Evolutionary conservation across 2,113 vertebrate species (phyloP).

Genomic region (Cephalopholis sonnerati): DNA sequence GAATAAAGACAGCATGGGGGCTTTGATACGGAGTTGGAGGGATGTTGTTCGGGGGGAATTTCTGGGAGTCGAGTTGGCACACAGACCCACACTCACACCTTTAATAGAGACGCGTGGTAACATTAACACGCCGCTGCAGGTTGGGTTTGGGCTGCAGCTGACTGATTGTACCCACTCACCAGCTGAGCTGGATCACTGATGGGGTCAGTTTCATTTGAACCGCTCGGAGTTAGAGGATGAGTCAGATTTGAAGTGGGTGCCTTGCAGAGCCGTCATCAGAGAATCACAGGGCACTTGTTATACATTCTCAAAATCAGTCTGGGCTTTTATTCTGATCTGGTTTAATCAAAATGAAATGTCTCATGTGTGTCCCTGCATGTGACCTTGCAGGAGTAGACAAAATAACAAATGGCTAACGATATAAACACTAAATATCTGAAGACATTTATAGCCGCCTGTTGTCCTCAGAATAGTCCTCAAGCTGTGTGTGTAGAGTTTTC

Average conservation of each 20-base stretch:
- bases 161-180: conserved; percentile 8
- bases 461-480: conserved; percentile 8
- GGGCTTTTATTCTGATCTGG: conserved; percentile 9
- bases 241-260: conserved; percentile 27
- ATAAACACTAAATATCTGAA: not conserved
- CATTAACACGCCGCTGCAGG: not conserved
- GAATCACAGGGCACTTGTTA: conserved; percentile 19
- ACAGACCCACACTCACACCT: conserved; percentile 17
- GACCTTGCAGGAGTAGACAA: conserved; percentile 5
- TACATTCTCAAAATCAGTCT: conserved; percentile 32
- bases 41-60: conserved; percentile 18
- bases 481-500: conserved; percentile 17
- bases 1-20: conserved; percentile 25
- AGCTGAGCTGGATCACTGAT: conserved; percentile 22
- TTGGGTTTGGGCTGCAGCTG: conserved; percentile 12
- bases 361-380: not conserved
- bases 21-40: conserved; percentile 45
- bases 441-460: not conserved
- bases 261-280: conserved; percentile 1
- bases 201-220: conserved; percentile 38
- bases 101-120: not conserved
- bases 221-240: conserved; percentile 18
- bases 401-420: not conserved
- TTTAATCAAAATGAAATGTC: conserved; percentile 13
- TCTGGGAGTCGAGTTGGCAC: conserved; percentile 13